Base-by-base conservation (phyloP, 37 sponge, comb jelly and placozoan species). In the Aphrocallistes beatrix region DNA sequence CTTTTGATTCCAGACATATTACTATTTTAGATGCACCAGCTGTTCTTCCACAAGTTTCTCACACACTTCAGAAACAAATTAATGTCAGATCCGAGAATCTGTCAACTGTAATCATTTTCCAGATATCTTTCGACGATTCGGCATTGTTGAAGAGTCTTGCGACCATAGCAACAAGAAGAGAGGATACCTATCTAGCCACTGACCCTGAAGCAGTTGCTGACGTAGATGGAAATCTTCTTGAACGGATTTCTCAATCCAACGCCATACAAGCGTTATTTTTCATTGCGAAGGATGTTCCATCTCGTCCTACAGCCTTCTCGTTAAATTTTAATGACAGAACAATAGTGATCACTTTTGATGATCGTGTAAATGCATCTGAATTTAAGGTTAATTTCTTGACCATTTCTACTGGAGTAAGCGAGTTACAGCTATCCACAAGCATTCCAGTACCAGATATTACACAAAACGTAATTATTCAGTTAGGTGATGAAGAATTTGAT, bases 201-300 rank as follows among this genome's bases (percentile, higher is more conserved):
- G 86, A 91, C 42, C 91, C 93, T 38, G 95, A 92, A 82, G 91
- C 95, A 30, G 88, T 95, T 34, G 84, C 23, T 37, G 95, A 95
- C 49, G 88, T 82, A 23, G 91, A 92, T 91, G 93, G 88, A 0
- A 95, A 95, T 85, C 91, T 91, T 90, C 91, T 95, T 0, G 47
- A 51, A 37, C 37, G 94, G 32, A 84, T 94, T 17, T 88, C 92
- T 37, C 87, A 90, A 37, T 85, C 83, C 28, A 45, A 88, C n/a
- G 94, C 94, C 38, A 83, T 91, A 0, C 49, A 83, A 38, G 91
- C 86, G 28, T 40, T 38, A 1, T 51, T 37, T 0, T 94, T 85
- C 85, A 83, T 87, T 19, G 81, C 50, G 28, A 90, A 94, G 45
- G 85, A 85, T 69, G 84, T 88, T 1, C 81, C 38, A 19, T 93